phyloP scores from a whole-genome alignment of 2,113 vertebrate genomes.

The Mus musculus region GRCm39 chr1:179804501-179805000 shows the following conservation, averaged over 20 bases:
- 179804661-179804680: not conserved
- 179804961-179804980: not conserved
- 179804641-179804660: not conserved
- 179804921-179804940: not conserved
- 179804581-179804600: not conserved
- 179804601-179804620: not conserved
- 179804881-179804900: not conserved
- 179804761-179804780: not conserved
- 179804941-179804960: not conserved
- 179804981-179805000: not conserved
- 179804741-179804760: not conserved
- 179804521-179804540: not conserved
- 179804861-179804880: not conserved
- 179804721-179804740: not conserved
- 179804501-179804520: not conserved
- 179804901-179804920: not conserved
- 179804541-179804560: not conserved
- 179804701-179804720: not conserved
- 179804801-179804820: not conserved
- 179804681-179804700: not conserved
- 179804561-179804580: not conserved
- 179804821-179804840: not conserved
- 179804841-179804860: not conserved
- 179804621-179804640: not conserved
- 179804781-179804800: not conserved